Evolutionary conservation across 2,888 invertebrate genomes (phyloP).

Genomic region (Laspeyria flexula): DNA sequence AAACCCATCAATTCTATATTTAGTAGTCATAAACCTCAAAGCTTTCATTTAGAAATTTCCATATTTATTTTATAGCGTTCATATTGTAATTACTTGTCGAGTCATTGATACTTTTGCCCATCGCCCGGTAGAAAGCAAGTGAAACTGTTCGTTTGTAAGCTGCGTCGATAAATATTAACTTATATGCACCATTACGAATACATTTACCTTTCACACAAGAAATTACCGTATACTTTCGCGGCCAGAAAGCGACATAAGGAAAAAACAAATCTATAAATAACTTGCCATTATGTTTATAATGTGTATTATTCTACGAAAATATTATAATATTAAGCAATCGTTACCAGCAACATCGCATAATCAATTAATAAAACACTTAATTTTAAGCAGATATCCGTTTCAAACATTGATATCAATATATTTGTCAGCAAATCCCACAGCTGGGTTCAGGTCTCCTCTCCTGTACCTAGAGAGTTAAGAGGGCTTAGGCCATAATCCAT

Average conservation of each 20-base stretch:
- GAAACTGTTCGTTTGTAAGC: conserved; percentile 47
- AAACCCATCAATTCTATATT: no score
- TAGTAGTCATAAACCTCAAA: background rate
- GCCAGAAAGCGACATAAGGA: conserved; percentile 34
- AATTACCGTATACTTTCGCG: conserved; percentile 40
- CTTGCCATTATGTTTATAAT: background rate
- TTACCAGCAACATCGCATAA: no score
- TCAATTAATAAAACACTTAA: no score
- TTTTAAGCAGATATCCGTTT: no score
- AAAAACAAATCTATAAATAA: conserved; percentile 19
- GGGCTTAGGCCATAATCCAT: no score
- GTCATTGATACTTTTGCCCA: conserved; percentile 27
- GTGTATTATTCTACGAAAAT: background rate
- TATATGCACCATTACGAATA: conserved; percentile 65
- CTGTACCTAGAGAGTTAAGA: no score
- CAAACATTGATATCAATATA: no score
- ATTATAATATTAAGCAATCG: background rate
- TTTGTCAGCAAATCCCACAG: no score
- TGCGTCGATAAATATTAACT: conserved; percentile 61
- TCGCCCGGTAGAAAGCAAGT: conserved; percentile 62
- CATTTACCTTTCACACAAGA: conserved; percentile 62
- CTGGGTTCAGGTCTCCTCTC: no score
- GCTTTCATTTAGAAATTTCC: background rate
- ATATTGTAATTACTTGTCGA: conserved; percentile 1
- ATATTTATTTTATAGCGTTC: background rate